Conservation (phyloP, 2,113 vertebrate species). For the Ceratotherium simum region DNA sequence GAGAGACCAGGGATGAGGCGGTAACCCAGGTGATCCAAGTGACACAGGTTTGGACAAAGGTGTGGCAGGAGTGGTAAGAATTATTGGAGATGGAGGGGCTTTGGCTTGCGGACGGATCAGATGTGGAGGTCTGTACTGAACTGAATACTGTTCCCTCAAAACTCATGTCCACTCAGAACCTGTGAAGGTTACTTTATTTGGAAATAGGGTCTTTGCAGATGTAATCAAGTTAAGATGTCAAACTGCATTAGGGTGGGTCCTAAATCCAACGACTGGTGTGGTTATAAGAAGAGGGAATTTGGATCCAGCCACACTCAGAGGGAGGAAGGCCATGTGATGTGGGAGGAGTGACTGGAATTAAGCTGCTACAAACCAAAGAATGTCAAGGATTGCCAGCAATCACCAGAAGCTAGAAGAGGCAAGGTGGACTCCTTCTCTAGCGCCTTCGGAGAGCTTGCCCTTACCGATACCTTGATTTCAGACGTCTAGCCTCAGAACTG, state of each 20-base stretch:
- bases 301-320: background rate
- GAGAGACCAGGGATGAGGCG: background rate
- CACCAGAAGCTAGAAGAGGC: background rate
- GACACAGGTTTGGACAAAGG: background rate
- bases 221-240: background rate
- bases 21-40: background rate
- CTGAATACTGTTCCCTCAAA: background rate
- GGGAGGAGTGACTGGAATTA: background rate
- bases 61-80: background rate
- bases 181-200: background rate
- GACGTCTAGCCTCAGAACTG: background rate
- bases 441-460: rapidly evolving
- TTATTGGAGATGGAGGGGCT: background rate
- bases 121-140: background rate
- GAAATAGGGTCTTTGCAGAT: background rate
- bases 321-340: background rate
- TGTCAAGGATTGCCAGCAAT: background rate
- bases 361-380: background rate
- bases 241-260: background rate
- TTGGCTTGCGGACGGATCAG: background rate
- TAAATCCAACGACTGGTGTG: background rate
- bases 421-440: background rate
- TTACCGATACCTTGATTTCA: background rate
- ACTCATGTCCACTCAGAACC: background rate
- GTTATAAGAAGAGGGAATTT: background rate